Percentiles rank a stretch among this genome's conserved stretches.
These are phyloP conservation scores for Eulithis testata DNA, from an alignment of 2,888 invertebrate genomes.

Conservation along the genomic window DNA sequence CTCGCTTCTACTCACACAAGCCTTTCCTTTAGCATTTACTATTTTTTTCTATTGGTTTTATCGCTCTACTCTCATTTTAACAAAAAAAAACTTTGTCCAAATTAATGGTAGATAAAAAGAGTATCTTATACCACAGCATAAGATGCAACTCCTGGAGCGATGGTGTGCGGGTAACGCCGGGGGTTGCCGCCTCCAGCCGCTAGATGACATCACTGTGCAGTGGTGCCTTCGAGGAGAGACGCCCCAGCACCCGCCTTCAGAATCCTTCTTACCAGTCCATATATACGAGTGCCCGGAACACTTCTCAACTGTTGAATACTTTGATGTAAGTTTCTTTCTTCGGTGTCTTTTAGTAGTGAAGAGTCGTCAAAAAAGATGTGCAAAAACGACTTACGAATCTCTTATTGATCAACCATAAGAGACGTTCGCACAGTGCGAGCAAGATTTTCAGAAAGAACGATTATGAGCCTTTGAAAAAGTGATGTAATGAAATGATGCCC, in stretches of 20 bases:
- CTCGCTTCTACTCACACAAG: too few relatives aligned
- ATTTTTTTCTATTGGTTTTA: background rate
- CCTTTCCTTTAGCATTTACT: background rate
- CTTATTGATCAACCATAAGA: too few relatives aligned
- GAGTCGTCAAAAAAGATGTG: too few relatives aligned
- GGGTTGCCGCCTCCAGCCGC: conserved; percentile 73
- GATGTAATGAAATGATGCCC: too few relatives aligned
- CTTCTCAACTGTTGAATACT: conserved; percentile 94
- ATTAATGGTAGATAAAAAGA: too few relatives aligned
- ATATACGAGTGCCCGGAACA: conserved; percentile 92
- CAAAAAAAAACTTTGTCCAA: background rate
- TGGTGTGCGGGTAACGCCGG: conserved; percentile 77
- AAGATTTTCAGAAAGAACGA: too few relatives aligned
- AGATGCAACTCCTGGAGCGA: conserved; percentile 88
- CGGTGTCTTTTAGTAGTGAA: too few relatives aligned
- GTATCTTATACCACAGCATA: conserved; percentile 79
- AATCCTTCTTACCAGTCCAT: conserved; percentile 87
- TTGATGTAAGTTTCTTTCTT: conserved; percentile 88
- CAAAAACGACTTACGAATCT: too few relatives aligned
- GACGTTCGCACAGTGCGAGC: too few relatives aligned
- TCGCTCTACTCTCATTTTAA: conserved; percentile 4
- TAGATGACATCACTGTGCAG: conserved; percentile 86
- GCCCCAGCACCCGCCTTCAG: conserved; percentile 83
- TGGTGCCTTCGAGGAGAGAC: conserved; percentile 88
- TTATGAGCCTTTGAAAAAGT: too few relatives aligned